These are phyloP conservation scores for Papilio polytes DNA, from an alignment of 1,140 invertebrate genomes.

Conservation along the genomic window DNA sequence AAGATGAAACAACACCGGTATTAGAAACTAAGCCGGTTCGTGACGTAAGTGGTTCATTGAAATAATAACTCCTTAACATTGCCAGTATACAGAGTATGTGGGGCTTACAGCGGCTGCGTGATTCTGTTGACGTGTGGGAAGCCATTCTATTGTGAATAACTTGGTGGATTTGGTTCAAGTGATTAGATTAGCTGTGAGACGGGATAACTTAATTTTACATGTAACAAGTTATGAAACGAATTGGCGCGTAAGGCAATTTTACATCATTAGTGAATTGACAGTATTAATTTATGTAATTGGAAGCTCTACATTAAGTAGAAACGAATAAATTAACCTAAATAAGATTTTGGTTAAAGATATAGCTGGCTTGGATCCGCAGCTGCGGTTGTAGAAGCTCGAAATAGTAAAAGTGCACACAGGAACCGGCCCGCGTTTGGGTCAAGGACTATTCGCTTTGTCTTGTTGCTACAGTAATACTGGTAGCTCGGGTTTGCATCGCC, in stretches of 20 bases:
- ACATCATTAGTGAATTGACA: neutral
- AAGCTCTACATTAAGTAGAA: neutral
- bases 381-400: slow-evolving; percentile 34
- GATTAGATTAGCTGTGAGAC: neutral
- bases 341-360: slow-evolving; percentile 21
- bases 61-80: slow-evolving; percentile 67
- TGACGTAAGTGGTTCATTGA: slow-evolving; percentile 61
- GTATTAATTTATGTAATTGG: neutral
- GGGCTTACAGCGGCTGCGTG: slow-evolving; percentile 50
- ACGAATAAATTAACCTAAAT: slow-evolving; percentile 20
- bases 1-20: slow-evolving; percentile 38
- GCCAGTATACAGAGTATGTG: slow-evolving; percentile 46
- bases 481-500: slow-evolving; percentile 25
- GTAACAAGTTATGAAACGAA: neutral
- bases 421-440: slow-evolving; percentile 60
- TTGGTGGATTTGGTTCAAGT: slow-evolving; percentile 22
- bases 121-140: slow-evolving; percentile 63
- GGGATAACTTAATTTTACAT: neutral
- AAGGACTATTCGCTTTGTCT: slow-evolving; percentile 70
- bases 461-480: neutral
- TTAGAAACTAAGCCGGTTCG: slow-evolving; percentile 67
- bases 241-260: neutral
- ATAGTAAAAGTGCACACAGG: slow-evolving; percentile 62
- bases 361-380: slow-evolving; percentile 44
- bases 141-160: slow-evolving; percentile 54